Conservation (phyloP, 2,888 invertebrate genomes). For the Xestobium rufovillosum region DNA sequence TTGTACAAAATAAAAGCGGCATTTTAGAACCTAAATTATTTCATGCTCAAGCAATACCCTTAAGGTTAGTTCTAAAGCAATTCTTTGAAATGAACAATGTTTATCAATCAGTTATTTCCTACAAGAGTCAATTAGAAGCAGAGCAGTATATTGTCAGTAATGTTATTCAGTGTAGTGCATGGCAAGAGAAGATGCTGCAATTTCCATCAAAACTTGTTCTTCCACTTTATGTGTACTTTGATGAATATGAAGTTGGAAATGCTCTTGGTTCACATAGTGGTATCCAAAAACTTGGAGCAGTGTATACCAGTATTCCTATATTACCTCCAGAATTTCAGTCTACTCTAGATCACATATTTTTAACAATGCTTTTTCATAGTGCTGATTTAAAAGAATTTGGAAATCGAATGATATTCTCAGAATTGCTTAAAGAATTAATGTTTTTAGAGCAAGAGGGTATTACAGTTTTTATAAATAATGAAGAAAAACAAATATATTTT, state of each 20-base stretch:
- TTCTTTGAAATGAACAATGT: no score
- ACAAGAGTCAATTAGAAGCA: no score
- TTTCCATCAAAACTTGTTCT: background rate
- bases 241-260: slow-evolving; percentile 1
- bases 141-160: no score
- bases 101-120: no score
- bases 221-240: background rate
- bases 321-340: background rate
- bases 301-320: slow-evolving; percentile 2
- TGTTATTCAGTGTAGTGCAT: no score
- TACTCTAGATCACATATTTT: background rate
- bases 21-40: no score
- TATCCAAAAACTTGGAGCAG: slow-evolving; percentile 8
- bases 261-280: slow-evolving; percentile 7
- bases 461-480: background rate
- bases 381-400: background rate
- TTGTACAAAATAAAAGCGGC: no score
- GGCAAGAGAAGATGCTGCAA: no score
- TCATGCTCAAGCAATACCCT: no score
- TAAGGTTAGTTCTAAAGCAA: no score
- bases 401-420: background rate
- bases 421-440: background rate
- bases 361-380: slow-evolving; percentile 1
- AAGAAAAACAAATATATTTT: background rate
- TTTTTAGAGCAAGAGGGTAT: background rate